These are phyloP conservation scores for Agrilus mali DNA, from an alignment of 2,888 invertebrate genomes.

Conservation along the genomic window DNA sequence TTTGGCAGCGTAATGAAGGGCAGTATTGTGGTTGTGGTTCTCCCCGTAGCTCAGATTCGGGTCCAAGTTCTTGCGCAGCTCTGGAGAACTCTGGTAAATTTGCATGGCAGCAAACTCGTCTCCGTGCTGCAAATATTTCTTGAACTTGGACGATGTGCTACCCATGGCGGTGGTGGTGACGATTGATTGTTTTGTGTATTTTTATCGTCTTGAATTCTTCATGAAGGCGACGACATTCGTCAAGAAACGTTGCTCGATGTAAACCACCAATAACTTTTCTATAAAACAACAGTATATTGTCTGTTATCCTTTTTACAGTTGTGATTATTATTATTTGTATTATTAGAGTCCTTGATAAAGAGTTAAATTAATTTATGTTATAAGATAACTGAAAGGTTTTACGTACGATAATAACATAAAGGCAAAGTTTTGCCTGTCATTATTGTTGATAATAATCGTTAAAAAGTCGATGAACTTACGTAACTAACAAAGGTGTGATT, in stretches of 20 bases:
- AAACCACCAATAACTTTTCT: too few relatives aligned
- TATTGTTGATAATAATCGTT: too few relatives aligned
- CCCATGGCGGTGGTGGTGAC: slow-evolving; percentile 41
- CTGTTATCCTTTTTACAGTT: too few relatives aligned
- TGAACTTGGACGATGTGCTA: slow-evolving; percentile 54
- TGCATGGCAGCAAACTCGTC: slow-evolving; percentile 59
- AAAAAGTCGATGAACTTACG: too few relatives aligned
- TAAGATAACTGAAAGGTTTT: too few relatives aligned
- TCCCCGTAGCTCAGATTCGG: slow-evolving; percentile 56
- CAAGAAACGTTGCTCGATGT: neutral
- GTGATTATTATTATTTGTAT: too few relatives aligned
- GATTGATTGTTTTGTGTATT: neutral
- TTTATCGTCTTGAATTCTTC: neutral
- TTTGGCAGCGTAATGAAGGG: slow-evolving; percentile 51
- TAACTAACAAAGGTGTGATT: too few relatives aligned
- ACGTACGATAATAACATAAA: too few relatives aligned
- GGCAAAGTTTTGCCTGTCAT: too few relatives aligned
- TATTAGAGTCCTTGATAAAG: too few relatives aligned
- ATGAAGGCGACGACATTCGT: neutral
- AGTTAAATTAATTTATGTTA: too few relatives aligned
- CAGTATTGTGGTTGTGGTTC: slow-evolving; percentile 51
- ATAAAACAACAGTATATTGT: too few relatives aligned
- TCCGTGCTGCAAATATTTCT: slow-evolving; percentile 54
- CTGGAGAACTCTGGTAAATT: slow-evolving; percentile 47
- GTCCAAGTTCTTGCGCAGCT: slow-evolving; percentile 49